These are phyloP conservation scores for Drosophila niveifrons DNA, from an alignment of 2,888 invertebrate genomes.

Conservation along the genomic window DNA sequence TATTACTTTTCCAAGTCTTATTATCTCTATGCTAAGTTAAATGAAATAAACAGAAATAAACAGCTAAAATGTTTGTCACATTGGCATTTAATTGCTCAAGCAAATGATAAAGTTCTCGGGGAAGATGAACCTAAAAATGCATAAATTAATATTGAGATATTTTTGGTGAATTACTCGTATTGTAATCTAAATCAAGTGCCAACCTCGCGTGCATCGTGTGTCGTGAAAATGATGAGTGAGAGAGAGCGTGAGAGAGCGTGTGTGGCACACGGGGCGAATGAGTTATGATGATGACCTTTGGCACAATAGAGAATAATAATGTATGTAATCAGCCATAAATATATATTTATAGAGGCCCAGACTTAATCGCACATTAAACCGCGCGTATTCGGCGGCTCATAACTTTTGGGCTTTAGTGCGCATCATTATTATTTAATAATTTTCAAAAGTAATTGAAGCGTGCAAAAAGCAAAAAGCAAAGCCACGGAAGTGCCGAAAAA, in stretches of 20 bases:
- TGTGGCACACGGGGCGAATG: slow-evolving; percentile 13
- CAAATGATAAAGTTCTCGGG: not conserved
- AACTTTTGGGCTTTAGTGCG: slow-evolving; percentile 44
- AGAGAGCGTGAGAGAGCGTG: slow-evolving; percentile 5
- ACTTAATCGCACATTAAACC: slow-evolving; percentile 65
- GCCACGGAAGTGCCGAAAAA: slow-evolving; percentile 53
- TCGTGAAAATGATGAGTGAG: not conserved
- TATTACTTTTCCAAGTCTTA: not conserved
- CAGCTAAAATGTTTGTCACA: too few relatives aligned
- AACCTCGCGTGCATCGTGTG: not conserved
- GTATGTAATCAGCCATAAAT: slow-evolving; percentile 45
- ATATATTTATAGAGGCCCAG: slow-evolving; percentile 51
- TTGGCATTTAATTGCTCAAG: not conserved
- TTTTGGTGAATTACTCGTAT: not conserved
- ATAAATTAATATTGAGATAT: not conserved
- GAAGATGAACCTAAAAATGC: not conserved
- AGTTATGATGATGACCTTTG: slow-evolving; percentile 39
- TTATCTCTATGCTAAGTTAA: not conserved
- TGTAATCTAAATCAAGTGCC: not conserved
- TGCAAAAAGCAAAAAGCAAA: slow-evolving; percentile 64
- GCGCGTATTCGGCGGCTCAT: slow-evolving; percentile 38
- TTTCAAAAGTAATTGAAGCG: slow-evolving; percentile 71
- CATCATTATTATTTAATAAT: slow-evolving; percentile 62
- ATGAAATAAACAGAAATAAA: too few relatives aligned
- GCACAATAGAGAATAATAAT: slow-evolving; percentile 29